A percentile compares a stretch with the other conserved stretches of the same genome.
Evolutionary conservation across 2,797 vertebrate genomes (phyloP).

Genomic region (Ficedula albicollis): DNA sequence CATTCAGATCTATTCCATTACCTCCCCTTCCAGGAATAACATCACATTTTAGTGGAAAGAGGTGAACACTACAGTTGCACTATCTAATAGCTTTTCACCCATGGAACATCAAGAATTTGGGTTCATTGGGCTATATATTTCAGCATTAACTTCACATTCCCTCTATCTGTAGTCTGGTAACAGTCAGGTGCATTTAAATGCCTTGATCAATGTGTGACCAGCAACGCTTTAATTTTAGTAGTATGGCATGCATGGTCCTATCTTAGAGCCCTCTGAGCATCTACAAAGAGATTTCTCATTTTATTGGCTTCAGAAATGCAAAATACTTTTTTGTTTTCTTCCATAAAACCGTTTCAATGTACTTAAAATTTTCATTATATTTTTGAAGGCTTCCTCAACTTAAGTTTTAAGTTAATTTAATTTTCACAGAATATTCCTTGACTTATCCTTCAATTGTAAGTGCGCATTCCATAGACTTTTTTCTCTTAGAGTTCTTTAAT

Average conservation of each 20-base stretch:
- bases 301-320: slow-evolving; percentile 6
- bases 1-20: not conserved
- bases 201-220: not conserved
- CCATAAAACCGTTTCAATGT: not conserved
- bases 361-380: not conserved
- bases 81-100: not conserved
- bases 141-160: not conserved
- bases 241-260: not conserved
- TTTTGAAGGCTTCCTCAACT: not conserved
- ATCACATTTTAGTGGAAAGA: not conserved
- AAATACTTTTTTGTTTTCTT: not conserved
- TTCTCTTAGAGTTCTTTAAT: not conserved
- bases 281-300: not conserved
- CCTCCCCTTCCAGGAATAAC: not conserved
- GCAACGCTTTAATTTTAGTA: not conserved
- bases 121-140: not conserved
- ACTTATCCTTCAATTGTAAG: not conserved
- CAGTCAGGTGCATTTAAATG: not conserved
- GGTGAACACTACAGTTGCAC: not conserved
- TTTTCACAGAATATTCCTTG: not conserved
- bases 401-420: not conserved
- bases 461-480: not conserved
- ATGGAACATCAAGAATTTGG: not conserved
- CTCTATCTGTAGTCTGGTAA: not conserved
- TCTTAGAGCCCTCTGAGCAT: not conserved